phyloP scores from a whole-genome alignment of 2,797 vertebrate species.

The Microctenopoma lineatum region DNA sequence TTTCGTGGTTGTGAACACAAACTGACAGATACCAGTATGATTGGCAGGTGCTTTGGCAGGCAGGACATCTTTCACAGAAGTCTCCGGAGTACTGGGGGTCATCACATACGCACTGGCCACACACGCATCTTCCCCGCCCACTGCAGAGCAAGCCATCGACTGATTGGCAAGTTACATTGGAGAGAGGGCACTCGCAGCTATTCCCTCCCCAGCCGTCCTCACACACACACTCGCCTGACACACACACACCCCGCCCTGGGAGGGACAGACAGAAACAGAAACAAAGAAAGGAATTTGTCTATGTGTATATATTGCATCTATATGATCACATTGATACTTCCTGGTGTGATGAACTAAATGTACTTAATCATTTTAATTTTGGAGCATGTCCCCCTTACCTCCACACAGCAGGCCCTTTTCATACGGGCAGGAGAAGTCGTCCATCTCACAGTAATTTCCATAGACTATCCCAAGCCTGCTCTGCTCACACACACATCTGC shows the following conservation, averaged over 20 bases:
- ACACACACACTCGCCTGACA: slow-evolving; percentile 89
- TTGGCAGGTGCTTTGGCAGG: slow-evolving; percentile 87
- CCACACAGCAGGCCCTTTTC: slow-evolving; percentile 87
- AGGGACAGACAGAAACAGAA: slow-evolving; percentile 13
- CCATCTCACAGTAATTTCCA: slow-evolving; percentile 93
- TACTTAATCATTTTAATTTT: not conserved
- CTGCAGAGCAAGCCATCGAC: slow-evolving; percentile 87
- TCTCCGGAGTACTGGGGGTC: slow-evolving; percentile 85
- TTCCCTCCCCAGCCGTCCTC: slow-evolving; percentile 90
- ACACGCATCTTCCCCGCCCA: slow-evolving; percentile 89
- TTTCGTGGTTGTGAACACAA: not conserved
- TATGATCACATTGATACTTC: not conserved
- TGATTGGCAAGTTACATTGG: slow-evolving; percentile 86
- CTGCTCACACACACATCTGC: slow-evolving; percentile 91
- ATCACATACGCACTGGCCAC: slow-evolving; percentile 91
- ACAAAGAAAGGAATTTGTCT: not conserved
- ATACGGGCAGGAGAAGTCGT: slow-evolving; percentile 95
- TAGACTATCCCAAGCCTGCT: slow-evolving; percentile 89
- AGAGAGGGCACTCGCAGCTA: slow-evolving; percentile 86
- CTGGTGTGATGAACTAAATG: not conserved
- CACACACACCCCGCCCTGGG: slow-evolving; percentile 91
- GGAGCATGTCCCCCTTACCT: slow-evolving; percentile 79
- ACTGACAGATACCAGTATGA: slow-evolving; percentile 86
- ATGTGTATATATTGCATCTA: not conserved
- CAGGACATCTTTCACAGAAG: slow-evolving; percentile 91